phyloP scores from a whole-genome alignment of 2,797 vertebrate species.

The Pipistrellus pipistrellus region DNA sequence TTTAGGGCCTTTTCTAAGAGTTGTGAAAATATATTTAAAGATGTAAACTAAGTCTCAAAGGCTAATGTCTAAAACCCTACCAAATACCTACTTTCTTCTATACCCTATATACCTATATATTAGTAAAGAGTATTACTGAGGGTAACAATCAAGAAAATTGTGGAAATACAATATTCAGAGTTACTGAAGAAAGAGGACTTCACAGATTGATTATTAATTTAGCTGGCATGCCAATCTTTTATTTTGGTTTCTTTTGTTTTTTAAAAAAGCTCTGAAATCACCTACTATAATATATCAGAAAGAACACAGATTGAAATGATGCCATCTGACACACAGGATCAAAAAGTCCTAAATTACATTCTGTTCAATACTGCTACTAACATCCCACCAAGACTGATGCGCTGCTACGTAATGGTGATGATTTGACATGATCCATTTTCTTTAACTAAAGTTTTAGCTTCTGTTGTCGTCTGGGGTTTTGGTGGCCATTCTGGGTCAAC shows the following conservation, averaged over 20 bases:
- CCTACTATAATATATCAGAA: slow-evolving; percentile 22
- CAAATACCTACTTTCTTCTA: slow-evolving; percentile 50
- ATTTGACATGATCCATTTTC: slow-evolving; percentile 93
- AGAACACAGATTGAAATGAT: background rate
- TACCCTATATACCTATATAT: background rate
- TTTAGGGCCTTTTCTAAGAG: slow-evolving; percentile 30
- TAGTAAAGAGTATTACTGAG: slow-evolving; percentile 18
- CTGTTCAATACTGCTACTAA: slow-evolving; percentile 70
- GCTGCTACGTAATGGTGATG: slow-evolving; percentile 91
- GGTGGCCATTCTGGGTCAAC: slow-evolving; percentile 99
- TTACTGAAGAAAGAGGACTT: slow-evolving; percentile 52
- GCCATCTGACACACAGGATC: slow-evolving; percentile 12
- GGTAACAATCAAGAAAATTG: slow-evolving; percentile 14
- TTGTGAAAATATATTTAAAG: slow-evolving; percentile 68
- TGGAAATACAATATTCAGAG: slow-evolving; percentile 38
- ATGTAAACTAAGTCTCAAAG: slow-evolving; percentile 53
- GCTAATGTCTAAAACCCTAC: slow-evolving; percentile 39
- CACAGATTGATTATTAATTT: background rate
- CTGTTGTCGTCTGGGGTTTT: slow-evolving; percentile 97
- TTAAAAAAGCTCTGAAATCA: slow-evolving; percentile 2
- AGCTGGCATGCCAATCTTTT: slow-evolving; percentile 18
- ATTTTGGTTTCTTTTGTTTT: background rate
- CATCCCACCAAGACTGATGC: slow-evolving; percentile 40
- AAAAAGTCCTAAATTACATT: background rate
- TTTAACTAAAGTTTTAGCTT: slow-evolving; percentile 92